These are phyloP conservation scores for Nephrotoma guestfalica DNA, from an alignment of 2,888 invertebrate species.

Conservation along the genomic window DNA sequence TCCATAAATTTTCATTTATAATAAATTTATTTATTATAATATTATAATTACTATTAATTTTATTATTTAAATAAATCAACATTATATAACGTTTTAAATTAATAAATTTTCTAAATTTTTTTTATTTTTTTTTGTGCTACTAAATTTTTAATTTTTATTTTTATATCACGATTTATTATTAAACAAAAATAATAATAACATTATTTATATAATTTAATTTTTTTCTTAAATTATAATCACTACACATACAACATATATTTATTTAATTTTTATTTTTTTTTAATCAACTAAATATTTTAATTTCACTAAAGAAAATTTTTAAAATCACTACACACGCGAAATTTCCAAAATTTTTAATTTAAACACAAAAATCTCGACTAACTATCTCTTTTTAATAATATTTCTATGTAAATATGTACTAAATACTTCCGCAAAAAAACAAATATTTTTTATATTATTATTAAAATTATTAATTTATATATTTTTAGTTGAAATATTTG, in stretches of 20 bases:
- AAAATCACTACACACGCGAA: not conserved
- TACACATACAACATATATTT: not conserved
- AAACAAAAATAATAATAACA: not conserved
- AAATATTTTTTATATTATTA: not conserved
- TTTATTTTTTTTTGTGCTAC: not conserved
- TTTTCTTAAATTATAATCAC: not conserved
- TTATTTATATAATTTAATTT: not conserved
- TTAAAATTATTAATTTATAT: not conserved
- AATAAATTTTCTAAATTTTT: not conserved
- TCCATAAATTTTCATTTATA: slow-evolving; percentile 2
- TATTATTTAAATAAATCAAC: not conserved
- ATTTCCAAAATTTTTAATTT: not conserved
- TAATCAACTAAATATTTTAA: not conserved
- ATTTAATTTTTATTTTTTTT: not conserved
- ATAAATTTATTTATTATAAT: not conserved
- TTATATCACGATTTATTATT: not conserved
- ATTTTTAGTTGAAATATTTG: not conserved
- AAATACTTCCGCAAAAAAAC: not conserved
- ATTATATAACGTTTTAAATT: not conserved
- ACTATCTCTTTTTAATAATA: not conserved
- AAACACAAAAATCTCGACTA: not conserved
- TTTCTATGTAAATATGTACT: not conserved
- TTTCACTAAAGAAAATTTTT: not conserved
- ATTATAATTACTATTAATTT: not conserved
- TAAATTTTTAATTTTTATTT: not conserved